Base-by-base conservation (phyloP, 2,113 vertebrate species). In the Stigmatopora nigra region DNA sequence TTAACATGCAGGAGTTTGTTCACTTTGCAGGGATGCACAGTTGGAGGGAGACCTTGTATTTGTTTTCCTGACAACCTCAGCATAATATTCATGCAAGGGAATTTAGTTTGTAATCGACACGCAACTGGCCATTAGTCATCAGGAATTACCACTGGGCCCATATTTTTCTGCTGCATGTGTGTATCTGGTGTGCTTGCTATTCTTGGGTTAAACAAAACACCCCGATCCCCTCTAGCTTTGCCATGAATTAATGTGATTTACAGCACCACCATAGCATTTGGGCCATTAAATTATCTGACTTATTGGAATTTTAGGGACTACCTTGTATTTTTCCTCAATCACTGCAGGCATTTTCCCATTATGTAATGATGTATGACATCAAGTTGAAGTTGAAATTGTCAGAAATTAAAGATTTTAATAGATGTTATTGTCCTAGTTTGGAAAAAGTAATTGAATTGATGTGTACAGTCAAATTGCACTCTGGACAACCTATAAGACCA, bases 211-310 rank as follows among this genome's bases (percentile, higher is more conserved):
- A 77, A 78, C 78, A 75, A 68, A 67, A 77, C 75, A 77, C 75
- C 82, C 82, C 79, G 84, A 84, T 88, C 87, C 86, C 84, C 63
- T 77, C 63, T 77, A 70, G 76, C 80, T 78, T 81, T 84, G 74
- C 86, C 70, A 71, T 66, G 69, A 80, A 79, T 79, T 45, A 61
- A 66, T 64, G 74, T 89, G 88, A 90, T 90, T 89, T 89, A 90
- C 82, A 80, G 72, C 82, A 65, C 68, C 71, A 68, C 71, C 70
- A 64, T 79, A 63, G 67, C 82, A 63, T 86, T 79, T 67, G 13
- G 79, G 77, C 72, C 82, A 83, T 82, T 87, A 89, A 90, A 89
- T 87, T 85, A 88, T 82, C 81, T 73, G 79, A 81, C 87, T 90
- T 88, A 86, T 89, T 82, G 82, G 76, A 73, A 73, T 88, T 88